Conservation (phyloP, 1,140 invertebrate species). For the Cheumatopsyche charites region DNA sequence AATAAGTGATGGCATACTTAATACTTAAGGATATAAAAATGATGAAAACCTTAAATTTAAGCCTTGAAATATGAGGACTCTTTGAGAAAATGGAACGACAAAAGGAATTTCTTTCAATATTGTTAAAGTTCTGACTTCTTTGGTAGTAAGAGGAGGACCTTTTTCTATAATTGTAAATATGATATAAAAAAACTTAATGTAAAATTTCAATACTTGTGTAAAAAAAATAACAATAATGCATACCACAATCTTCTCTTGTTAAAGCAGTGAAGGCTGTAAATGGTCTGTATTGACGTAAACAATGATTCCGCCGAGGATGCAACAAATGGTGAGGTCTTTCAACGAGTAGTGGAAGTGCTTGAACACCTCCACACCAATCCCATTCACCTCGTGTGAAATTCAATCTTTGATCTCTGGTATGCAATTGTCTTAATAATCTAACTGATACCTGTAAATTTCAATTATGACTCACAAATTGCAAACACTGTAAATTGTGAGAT, state of each 20-base stretch:
- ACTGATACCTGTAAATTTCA: slow-evolving; percentile 65
- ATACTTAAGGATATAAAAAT: neutral
- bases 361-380: slow-evolving; percentile 49
- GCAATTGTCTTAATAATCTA: slow-evolving; percentile 77
- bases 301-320: slow-evolving; percentile 44
- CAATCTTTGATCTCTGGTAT: slow-evolving; percentile 75
- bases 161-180: slow-evolving; percentile 57
- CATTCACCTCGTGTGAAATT: slow-evolving; percentile 52
- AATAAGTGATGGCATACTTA: too few species aligned
- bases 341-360: slow-evolving; percentile 38
- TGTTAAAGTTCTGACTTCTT: slow-evolving; percentile 85
- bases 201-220: neutral
- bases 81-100: slow-evolving; percentile 86
- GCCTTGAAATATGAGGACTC: slow-evolving; percentile 85
- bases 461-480: too few species aligned
- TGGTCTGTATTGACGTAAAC: slow-evolving; percentile 48
- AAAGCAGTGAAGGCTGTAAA: slow-evolving; percentile 46
- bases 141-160: slow-evolving; percentile 84
- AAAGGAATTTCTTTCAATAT: slow-evolving; percentile 93
- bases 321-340: slow-evolving; percentile 42
- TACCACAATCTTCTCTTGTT: slow-evolving; percentile 44
- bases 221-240: neutral
- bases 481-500: too few species aligned
- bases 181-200: neutral
- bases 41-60: slow-evolving; percentile 61